A percentile compares a stretch with the other conserved stretches of the same genome.
Evolutionary conservation across 2,888 invertebrate genomes (phyloP).

Genomic region (Drosophila nigritarsus): DNA sequence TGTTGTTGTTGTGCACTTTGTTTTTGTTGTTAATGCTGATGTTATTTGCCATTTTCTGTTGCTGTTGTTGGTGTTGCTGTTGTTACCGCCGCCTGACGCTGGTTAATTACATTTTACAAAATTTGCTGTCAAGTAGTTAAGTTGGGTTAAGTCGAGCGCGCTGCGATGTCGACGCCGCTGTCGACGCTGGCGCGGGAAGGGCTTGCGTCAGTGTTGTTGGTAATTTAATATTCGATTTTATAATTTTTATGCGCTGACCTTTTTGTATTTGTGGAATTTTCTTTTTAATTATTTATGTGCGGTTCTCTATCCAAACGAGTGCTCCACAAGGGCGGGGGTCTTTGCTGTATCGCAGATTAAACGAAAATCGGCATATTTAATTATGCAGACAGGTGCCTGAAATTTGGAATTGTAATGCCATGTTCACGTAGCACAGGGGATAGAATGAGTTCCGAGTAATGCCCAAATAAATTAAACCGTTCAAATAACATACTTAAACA

Average conservation of each 20-base stretch:
- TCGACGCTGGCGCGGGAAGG: conserved; percentile 11
- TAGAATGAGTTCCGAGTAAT: background rate
- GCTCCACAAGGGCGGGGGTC: background rate
- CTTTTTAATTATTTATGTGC: conserved; percentile 80
- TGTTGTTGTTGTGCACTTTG: conserved; percentile 50
- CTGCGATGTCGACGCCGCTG: conserved; percentile 32
- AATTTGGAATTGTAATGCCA: conserved; percentile 69
- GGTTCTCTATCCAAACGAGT: conserved; percentile 33
- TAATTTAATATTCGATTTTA: conserved; percentile 82
- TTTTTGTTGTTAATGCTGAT: conserved; percentile 65
- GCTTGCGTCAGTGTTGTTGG: conserved; percentile 43
- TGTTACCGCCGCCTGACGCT: conserved; percentile 67
- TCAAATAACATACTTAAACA: conserved; percentile 23
- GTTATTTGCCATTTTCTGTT: conserved; percentile 42
- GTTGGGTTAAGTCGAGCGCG: conserved; percentile 80
- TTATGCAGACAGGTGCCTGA: conserved; percentile 78
- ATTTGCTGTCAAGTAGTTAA: conserved; percentile 84
- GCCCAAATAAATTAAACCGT: conserved; percentile 11
- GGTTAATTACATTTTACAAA: conserved; percentile 84
- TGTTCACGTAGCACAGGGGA: conserved; percentile 21
- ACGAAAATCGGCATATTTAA: conserved; percentile 78
- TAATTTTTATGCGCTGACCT: conserved; percentile 80
- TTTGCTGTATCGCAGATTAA: conserved; percentile 65
- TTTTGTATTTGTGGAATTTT: conserved; percentile 80
- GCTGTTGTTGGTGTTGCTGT: conserved; percentile 24